Percentiles rank a stretch among this genome's conserved stretches.
Conservation (phyloP, 2,888 invertebrate genomes). For the Dione vanillae region DNA sequence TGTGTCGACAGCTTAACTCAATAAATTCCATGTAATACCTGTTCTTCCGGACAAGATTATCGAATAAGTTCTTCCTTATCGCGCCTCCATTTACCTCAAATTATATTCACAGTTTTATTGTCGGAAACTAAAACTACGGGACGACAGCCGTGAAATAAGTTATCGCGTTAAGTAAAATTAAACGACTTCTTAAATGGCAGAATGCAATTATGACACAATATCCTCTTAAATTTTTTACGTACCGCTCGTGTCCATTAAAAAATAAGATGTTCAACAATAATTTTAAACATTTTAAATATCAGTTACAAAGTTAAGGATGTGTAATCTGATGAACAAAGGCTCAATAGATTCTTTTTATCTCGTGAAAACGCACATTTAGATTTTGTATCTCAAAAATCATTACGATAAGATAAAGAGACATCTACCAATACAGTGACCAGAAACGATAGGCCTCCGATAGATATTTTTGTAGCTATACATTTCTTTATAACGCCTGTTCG, state of each 20-base stretch:
- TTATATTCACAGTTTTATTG: constrained; percentile 47
- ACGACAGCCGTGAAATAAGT: constrained; percentile 29
- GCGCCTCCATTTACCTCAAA: constrained; percentile 41
- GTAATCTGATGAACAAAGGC: constrained; percentile 47
- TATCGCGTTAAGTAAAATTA: constrained; percentile 14
- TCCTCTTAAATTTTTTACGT: background rate
- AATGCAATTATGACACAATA: constrained; percentile 2
- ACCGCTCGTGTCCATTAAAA: constrained; percentile 2
- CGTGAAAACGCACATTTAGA: constrained; percentile 78
- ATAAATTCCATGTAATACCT: constrained; percentile 43
- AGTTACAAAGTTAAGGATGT: constrained; percentile 45
- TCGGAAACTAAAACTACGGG: constrained; percentile 29
- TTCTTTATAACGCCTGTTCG: constrained; percentile 21
- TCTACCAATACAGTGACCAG: constrained; percentile 57
- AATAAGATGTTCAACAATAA: constrained; percentile 1
- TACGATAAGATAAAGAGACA: constrained; percentile 76
- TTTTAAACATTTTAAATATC: constrained; percentile 40
- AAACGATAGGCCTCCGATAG: constrained; percentile 48
- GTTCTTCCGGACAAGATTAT: constrained; percentile 48
- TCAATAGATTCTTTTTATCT: constrained; percentile 50
- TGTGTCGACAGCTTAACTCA: constrained; percentile 37
- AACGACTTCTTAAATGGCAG: constrained; percentile 16
- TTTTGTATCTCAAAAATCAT: constrained; percentile 76
- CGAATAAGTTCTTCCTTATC: constrained; percentile 45
- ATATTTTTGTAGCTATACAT: constrained; percentile 5